phyloP scores from a whole-genome alignment of 2,888 invertebrate genomes.

The Sarcophaga carnaria region DNA sequence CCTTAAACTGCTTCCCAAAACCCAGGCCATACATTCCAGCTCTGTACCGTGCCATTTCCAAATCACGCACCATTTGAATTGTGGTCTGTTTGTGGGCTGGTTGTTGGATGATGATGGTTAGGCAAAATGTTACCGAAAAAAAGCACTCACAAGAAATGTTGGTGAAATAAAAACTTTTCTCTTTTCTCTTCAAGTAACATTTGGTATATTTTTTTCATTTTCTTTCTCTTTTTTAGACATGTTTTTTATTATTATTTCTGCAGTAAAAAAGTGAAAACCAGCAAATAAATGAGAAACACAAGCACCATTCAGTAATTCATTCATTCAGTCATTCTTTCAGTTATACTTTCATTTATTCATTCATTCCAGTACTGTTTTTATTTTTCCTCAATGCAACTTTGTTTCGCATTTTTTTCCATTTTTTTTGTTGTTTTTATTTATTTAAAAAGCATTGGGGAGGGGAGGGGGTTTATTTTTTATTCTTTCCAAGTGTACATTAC shows the following conservation, averaged over 20 bases:
- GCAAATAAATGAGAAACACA: background rate
- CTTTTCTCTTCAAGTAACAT: slow-evolving; percentile 5
- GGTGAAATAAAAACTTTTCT: slow-evolving; percentile 5
- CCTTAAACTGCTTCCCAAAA: background rate
- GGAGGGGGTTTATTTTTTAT: background rate
- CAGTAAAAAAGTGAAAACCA: background rate
- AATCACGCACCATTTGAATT: slow-evolving; percentile 38
- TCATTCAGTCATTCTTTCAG: background rate
- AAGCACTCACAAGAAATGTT: no score
- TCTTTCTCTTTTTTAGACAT: no score
- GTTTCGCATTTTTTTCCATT: background rate
- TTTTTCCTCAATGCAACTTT: no score
- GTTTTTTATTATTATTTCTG: background rate
- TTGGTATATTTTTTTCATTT: background rate
- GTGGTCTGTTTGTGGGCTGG: background rate
- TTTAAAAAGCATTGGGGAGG: background rate
- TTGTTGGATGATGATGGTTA: background rate
- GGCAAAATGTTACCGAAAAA: no score
- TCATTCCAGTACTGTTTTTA: no score
- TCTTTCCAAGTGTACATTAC: slow-evolving; percentile 20
- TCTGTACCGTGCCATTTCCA: background rate
- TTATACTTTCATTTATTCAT: no score
- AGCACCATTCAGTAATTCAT: background rate
- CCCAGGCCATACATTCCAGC: background rate
- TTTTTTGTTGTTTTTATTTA: background rate